A percentile compares a stretch with the other conserved stretches of the same genome.
Conservation (phyloP, 92 coral and sea anemone genomes). For the Zoanthus sansibaricus region DNA sequence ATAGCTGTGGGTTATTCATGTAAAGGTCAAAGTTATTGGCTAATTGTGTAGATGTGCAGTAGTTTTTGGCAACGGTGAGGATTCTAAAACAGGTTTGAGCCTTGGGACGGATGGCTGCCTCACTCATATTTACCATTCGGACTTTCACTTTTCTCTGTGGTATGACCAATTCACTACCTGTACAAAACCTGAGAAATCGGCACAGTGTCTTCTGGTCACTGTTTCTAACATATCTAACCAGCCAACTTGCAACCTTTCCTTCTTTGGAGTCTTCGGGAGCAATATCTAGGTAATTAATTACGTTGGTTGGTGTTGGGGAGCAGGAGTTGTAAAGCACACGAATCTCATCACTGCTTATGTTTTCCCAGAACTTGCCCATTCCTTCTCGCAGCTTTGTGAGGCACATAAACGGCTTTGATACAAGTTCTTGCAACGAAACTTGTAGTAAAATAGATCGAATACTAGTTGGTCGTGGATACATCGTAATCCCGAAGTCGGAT, state of each 20-base stretch:
- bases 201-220: slow-evolving; percentile 39
- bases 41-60: slow-evolving; percentile 23
- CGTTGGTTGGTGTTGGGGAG: slow-evolving; percentile 27
- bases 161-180: slow-evolving; percentile 50
- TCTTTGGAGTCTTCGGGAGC: slow-evolving; percentile 26
- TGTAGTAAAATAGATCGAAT: slow-evolving; percentile 27
- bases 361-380: slow-evolving; percentile 54
- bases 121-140: slow-evolving; percentile 51
- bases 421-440: slow-evolving; percentile 48
- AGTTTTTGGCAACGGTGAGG: slow-evolving; percentile 52
- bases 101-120: slow-evolving; percentile 49
- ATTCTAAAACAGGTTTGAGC: slow-evolving; percentile 56
- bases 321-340: slow-evolving; percentile 51
- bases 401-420: slow-evolving; percentile 57
- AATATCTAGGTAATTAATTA: slow-evolving; percentile 23
- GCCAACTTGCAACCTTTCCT: slow-evolving; percentile 48
- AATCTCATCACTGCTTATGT: slow-evolving; percentile 38
- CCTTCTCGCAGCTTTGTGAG: slow-evolving; percentile 53
- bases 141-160: slow-evolving; percentile 48
- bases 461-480: slow-evolving; percentile 52
- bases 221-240: slow-evolving; percentile 40
- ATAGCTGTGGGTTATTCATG: slow-evolving; percentile 38
- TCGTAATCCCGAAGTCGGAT: slow-evolving; percentile 36
- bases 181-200: slow-evolving; percentile 56
- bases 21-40: slow-evolving; percentile 19